Percentiles rank a stretch among this genome's conserved stretches.
These are phyloP conservation scores for Hecatera dysodea DNA, from an alignment of 2,888 invertebrate species.

Conservation along the genomic window DNA sequence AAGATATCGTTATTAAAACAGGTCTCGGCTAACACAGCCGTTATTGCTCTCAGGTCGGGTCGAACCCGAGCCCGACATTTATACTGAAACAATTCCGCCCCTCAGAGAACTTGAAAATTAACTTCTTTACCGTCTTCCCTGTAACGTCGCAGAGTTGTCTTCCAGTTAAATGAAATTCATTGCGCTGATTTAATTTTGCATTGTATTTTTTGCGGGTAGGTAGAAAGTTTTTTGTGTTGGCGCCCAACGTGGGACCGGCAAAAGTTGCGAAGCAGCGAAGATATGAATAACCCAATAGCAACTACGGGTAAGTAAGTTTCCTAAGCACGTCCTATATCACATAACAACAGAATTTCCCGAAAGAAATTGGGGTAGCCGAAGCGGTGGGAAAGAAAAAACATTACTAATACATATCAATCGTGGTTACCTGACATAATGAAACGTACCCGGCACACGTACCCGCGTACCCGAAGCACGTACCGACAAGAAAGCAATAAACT, in stretches of 20 bases:
- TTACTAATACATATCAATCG: constrained; percentile 61
- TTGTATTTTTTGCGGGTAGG: constrained; percentile 12
- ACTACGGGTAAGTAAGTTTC: constrained; percentile 33
- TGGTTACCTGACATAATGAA: constrained; percentile 62
- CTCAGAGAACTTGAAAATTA: constrained; percentile 62
- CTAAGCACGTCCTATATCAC: constrained; percentile 51
- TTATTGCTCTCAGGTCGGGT: constrained; percentile 58
- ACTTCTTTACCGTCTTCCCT: constrained; percentile 58
- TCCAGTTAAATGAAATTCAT: constrained; percentile 61
- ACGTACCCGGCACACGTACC: constrained; percentile 43
- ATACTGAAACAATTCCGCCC: constrained; percentile 58
- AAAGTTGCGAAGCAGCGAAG: constrained; percentile 1
- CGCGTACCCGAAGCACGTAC: constrained; percentile 53
- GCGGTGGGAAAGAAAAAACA: constrained; percentile 57
- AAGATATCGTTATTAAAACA: constrained; percentile 65
- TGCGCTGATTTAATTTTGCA: constrained; percentile 56
- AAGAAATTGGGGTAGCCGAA: constrained; percentile 39
- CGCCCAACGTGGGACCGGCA: constrained; percentile 41
- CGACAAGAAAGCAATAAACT: constrained; percentile 56
- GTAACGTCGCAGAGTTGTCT: constrained; percentile 49
- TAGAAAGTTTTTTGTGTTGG: constrained; percentile 22
- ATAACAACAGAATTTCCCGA: constrained; percentile 21
- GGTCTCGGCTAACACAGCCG: constrained; percentile 57
- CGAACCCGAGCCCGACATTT: constrained; percentile 45
- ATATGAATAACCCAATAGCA: constrained; percentile 10